Conservation (phyloP, 2,113 vertebrate genomes). For the Mustela nigripes region DNA sequence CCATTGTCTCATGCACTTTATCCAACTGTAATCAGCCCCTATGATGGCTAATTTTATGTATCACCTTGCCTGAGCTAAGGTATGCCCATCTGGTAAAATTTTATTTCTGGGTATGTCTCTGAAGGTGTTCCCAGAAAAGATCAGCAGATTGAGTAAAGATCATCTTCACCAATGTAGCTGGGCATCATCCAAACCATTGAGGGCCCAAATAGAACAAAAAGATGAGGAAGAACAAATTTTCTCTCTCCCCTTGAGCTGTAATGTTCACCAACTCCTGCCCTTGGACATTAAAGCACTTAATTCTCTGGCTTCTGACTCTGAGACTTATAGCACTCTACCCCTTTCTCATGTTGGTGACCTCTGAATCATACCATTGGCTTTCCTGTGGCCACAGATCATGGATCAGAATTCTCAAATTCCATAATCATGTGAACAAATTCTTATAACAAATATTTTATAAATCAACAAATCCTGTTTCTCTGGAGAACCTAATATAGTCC, state of each 20-base stretch:
- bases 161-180: not conserved
- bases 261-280: not conserved
- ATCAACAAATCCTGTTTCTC: not conserved
- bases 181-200: not conserved
- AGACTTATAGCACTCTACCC: not conserved
- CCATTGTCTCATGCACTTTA: not conserved
- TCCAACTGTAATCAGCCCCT: not conserved
- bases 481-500: not conserved
- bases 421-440: not conserved
- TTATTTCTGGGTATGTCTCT: not conserved
- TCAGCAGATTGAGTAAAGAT: not conserved
- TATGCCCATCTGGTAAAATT: not conserved
- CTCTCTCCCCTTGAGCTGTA: not conserved
- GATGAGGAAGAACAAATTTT: not conserved
- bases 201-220: not conserved
- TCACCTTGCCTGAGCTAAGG: not conserved
- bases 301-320: not conserved
- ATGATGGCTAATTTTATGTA: not conserved
- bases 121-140: not conserved
- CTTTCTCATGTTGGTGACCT: not conserved
- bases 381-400: not conserved
- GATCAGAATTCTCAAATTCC: not conserved
- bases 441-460: not conserved
- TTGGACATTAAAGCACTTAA: too few relatives aligned
- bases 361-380: not conserved